Conservation (phyloP, 1,140 invertebrate genomes). For the Dendrolimus punctatus region DNA sequence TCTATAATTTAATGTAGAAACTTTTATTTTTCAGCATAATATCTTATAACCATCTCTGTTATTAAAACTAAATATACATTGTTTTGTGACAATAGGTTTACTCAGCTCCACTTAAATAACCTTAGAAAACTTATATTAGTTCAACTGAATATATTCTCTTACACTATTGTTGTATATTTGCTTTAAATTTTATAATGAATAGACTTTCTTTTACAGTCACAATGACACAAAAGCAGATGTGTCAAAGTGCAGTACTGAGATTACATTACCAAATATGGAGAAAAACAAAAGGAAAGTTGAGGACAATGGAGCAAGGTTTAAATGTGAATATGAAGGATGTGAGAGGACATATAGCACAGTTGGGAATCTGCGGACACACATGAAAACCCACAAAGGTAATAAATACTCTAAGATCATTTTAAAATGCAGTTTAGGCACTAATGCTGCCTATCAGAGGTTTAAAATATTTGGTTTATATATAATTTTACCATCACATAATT, state of each 20-base stretch:
- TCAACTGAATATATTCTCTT: too few relatives aligned
- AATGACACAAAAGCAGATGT: conserved; percentile 33
- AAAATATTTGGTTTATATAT: neutral
- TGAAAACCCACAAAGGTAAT: conserved; percentile 96
- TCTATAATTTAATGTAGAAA: too few relatives aligned
- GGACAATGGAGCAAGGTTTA: conserved; percentile 72
- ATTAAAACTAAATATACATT: too few relatives aligned
- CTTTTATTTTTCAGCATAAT: too few relatives aligned
- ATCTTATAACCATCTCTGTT: too few relatives aligned
- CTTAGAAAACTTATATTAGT: too few relatives aligned
- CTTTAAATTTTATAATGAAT: too few relatives aligned
- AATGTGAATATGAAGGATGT: conserved; percentile 93
- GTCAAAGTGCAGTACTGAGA: conserved; percentile 25
- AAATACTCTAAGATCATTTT: conserved; percentile 20
- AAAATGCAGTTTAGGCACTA: neutral
- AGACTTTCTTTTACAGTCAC: conserved; percentile 21
- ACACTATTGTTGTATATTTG: too few relatives aligned
- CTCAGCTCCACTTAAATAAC: too few relatives aligned
- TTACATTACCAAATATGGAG: conserved; percentile 32
- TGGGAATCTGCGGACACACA: conserved; percentile 94
- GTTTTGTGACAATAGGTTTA: too few relatives aligned
- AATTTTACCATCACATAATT: too few relatives aligned
- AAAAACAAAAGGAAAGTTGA: conserved; percentile 41
- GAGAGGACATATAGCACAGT: conserved; percentile 92
- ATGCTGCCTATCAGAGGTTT: neutral